Base-by-base conservation (phyloP, 2,113 vertebrate species). In the Crotalus tigris region DNA sequence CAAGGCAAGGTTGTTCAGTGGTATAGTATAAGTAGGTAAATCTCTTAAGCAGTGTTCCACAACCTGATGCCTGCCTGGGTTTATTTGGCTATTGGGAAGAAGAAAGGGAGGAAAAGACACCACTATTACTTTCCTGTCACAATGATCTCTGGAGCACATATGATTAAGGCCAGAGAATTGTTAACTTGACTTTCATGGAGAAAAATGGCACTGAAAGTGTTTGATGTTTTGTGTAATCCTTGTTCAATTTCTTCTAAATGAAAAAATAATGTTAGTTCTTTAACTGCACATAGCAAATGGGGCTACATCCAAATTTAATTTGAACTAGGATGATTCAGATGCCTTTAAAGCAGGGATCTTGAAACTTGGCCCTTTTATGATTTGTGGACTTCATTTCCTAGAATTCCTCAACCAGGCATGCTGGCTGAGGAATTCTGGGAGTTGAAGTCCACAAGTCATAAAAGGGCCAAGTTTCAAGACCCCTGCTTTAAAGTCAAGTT, bases 261-360 rank as follows among this genome's bases (percentile, higher is more conserved):
- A 97, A 97, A 97, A 95, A 97, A 97, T 96, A 51, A 97, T 97
- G 95, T 94, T 94, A 94, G 94, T 91, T 96, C 96, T 95, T 97
- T 96, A 96, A 97, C 94, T 93, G 94, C 93, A 97, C 96, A 97
- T 97, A 97, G 94, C 95, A 96, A 97, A 96, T 97, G 96, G 96
- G 97, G 95, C 94, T 96, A 96, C 94, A 96, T 97, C 96, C 95
- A 97, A 97, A 98, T 98, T 98, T 97, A 97, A 98, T 98, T 98
- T 98, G 96, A 98, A 96, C 92, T 95, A 92, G 94, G 95, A 97
- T 97, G 97, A 97, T 98, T 98, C 97, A 93, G 91, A 95, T 97
- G 96, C 95, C 95, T 97, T 97, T 97, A 51, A 51, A 51, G 49
- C 49, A 10, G 49, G 49, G 49, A 9, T 51, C 49, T 51, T 51